Percentiles rank a stretch among this genome's conserved stretches.
These are phyloP conservation scores for Papilio machaon DNA, from an alignment of 1,140 invertebrate species.

Conservation along the genomic window DNA sequence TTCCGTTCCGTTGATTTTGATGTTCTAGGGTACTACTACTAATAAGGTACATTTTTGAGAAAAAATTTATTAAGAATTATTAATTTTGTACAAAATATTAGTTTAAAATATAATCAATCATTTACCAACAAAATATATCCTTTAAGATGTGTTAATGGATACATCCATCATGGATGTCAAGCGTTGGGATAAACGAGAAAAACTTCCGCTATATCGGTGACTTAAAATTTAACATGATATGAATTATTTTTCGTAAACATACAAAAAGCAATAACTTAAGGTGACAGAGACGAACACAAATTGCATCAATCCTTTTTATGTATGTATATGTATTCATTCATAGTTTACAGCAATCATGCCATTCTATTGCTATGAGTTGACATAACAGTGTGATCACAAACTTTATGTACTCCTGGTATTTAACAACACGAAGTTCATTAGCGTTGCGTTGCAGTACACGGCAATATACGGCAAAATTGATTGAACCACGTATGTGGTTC, in stretches of 20 bases:
- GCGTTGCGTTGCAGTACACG: constrained; percentile 1
- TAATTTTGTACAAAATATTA: neutral
- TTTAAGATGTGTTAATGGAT: constrained; percentile 29
- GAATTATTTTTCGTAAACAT: neutral
- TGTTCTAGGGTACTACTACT: too few species aligned
- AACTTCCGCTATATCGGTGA: neutral
- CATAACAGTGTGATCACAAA: neutral
- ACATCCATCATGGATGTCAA: constrained; percentile 34
- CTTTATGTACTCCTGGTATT: constrained; percentile 8
- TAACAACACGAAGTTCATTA: constrained; percentile 9
- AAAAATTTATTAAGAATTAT: neutral
- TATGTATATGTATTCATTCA: neutral
- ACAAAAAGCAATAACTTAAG: too few species aligned
- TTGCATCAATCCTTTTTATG: too few species aligned
- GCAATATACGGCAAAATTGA: neutral
- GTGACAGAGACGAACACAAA: neutral
- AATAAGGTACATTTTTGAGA: neutral
- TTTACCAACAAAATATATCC: neutral
- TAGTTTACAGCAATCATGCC: neutral
- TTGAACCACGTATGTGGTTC: neutral
- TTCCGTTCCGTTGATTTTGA: too few species aligned
- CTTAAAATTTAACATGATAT: neutral
- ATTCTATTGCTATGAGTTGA: neutral
- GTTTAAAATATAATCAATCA: constrained; percentile 7
- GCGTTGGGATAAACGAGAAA: neutral